Conservation (phyloP, 92 coral and sea anemone genomes). For the Zoanthus gigantus region DNA sequence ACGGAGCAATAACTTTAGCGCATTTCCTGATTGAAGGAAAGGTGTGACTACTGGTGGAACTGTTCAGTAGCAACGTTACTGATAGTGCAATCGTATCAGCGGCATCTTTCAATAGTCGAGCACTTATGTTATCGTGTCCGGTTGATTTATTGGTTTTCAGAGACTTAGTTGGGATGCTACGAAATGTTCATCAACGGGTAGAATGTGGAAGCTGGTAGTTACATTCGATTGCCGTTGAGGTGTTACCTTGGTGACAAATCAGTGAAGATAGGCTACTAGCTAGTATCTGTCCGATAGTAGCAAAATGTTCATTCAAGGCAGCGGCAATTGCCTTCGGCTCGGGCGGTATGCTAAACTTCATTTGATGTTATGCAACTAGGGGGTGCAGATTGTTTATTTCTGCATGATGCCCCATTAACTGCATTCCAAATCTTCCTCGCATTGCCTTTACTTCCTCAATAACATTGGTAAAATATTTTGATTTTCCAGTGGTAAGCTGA, state of each 20-base stretch:
- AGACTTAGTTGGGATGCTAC: background rate
- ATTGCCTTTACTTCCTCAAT: background rate
- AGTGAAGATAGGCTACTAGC: slow-evolving; percentile 17
- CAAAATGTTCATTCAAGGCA: background rate
- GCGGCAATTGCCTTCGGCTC: slow-evolving; percentile 44
- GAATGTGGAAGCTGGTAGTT: slow-evolving; percentile 13
- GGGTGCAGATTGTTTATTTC: slow-evolving; percentile 35
- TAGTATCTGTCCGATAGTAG: background rate
- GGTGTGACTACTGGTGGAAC: no score
- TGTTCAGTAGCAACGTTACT: no score
- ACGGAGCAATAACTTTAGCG: no score
- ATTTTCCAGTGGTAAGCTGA: slow-evolving; percentile 23
- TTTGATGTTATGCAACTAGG: slow-evolving; percentile 50
- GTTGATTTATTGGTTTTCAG: slow-evolving; percentile 47
- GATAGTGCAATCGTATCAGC: no score
- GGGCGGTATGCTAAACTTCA: slow-evolving; percentile 26
- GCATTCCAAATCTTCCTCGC: slow-evolving; percentile 23
- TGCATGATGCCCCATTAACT: slow-evolving; percentile 44
- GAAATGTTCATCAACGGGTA: background rate
- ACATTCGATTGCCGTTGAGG: slow-evolving; percentile 13
- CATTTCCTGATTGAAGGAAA: no score
- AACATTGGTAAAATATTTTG: slow-evolving; percentile 21
- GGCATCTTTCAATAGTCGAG: no score
- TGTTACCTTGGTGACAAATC: background rate
- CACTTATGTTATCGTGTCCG: slow-evolving; percentile 31